A percentile compares a stretch with the other conserved stretches of the same genome.
Evolutionary conservation across 1,140 invertebrate species (phyloP).

Genomic region (Brachionus angularis): DNA sequence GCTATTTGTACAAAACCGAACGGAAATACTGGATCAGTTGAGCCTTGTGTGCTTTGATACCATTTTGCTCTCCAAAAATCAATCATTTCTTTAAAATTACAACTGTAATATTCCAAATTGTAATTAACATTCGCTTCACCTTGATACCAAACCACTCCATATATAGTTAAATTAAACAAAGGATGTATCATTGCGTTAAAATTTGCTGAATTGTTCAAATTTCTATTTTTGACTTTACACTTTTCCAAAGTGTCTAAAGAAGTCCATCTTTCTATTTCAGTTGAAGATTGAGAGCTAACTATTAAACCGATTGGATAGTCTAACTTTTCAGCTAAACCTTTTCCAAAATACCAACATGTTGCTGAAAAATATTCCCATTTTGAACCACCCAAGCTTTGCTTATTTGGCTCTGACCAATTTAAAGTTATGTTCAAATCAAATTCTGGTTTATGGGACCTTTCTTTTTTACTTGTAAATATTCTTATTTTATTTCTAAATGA

Average conservation of each 20-base stretch:
- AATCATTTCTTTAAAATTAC: slow-evolving; percentile 52
- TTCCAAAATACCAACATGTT: slow-evolving; percentile 53
- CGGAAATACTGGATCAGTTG: slow-evolving; percentile 49
- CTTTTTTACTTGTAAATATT: not conserved
- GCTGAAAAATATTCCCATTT: slow-evolving; percentile 49
- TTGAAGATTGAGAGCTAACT: slow-evolving; percentile 51
- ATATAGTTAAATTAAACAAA: slow-evolving; percentile 49
- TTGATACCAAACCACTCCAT: slow-evolving; percentile 54
- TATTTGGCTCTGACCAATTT: not conserved
- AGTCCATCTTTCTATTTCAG: slow-evolving; percentile 52
- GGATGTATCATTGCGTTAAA: slow-evolving; percentile 54
- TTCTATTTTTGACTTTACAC: slow-evolving; percentile 45
- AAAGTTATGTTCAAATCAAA: not conserved
- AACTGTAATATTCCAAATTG: slow-evolving; percentile 48
- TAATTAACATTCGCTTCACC: slow-evolving; percentile 47
- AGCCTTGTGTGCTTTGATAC: slow-evolving; percentile 41
- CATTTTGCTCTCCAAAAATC: slow-evolving; percentile 50
- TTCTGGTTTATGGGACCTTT: not conserved
- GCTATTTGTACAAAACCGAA: slow-evolving; percentile 55
- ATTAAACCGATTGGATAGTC: slow-evolving; percentile 51
- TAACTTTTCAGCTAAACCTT: slow-evolving; percentile 47
- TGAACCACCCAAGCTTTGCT: not conserved
- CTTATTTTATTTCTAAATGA: not conserved
- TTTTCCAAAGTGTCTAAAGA: slow-evolving; percentile 49
- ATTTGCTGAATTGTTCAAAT: slow-evolving; percentile 44